Percentiles rank a stretch among this genome's conserved stretches.
Conservation (phyloP, 2,113 vertebrate genomes). For the Gasterosteus aculeatus region DNA sequence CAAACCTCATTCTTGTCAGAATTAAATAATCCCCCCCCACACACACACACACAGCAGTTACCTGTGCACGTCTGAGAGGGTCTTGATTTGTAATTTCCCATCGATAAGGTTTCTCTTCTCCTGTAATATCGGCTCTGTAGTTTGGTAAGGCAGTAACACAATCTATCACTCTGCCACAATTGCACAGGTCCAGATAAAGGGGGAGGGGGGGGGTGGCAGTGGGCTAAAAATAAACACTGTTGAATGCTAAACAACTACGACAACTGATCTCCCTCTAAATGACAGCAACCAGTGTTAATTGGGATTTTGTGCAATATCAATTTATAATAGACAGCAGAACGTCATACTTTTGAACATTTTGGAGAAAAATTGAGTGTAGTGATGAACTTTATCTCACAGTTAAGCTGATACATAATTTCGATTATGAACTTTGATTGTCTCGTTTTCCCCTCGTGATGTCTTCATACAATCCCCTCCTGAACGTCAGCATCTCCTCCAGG, state of each 20-base stretch:
- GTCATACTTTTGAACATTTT: too few relatives aligned
- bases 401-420: not conserved
- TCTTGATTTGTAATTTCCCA: conserved; percentile 99
- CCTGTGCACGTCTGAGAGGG: conserved; percentile 95
- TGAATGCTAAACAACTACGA: conserved; percentile 87
- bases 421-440: not conserved
- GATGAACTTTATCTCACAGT: not conserved
- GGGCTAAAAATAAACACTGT: conserved; percentile 92
- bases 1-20: not conserved
- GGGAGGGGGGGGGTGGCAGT: conserved; percentile 72
- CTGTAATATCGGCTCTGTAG: conserved; percentile 27
- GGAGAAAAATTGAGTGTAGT: too few relatives aligned
- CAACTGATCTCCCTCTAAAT: conserved; percentile 70
- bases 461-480: conserved; percentile 83
- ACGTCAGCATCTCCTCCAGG: conserved; percentile 86
- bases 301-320: not conserved
- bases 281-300: conserved; percentile 1
- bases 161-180: conserved; percentile 81
- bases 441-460: conserved; percentile 76
- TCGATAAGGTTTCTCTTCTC: conserved; percentile 70
- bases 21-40: not conserved
- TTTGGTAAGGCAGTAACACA: conserved; percentile 74
- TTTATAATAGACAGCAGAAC: not conserved
- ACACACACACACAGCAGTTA: conserved; percentile 73
- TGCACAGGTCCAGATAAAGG: conserved; percentile 79